Conservation (phyloP, 92 coral and sea anemone species). For the Virgularia gustaviana region DNA sequence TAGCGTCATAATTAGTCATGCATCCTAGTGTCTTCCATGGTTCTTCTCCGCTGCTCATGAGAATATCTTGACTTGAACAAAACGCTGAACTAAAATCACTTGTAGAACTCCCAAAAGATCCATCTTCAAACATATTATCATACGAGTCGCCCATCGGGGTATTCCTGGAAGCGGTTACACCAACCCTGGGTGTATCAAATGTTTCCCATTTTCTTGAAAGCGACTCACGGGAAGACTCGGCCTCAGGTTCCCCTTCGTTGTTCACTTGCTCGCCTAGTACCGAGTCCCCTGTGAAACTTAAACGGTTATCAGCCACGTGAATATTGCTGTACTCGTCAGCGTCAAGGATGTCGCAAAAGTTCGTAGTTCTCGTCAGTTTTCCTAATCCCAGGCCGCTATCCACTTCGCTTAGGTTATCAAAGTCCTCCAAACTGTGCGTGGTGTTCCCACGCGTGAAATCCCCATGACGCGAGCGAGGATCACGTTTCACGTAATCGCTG, state of each 20-base stretch:
- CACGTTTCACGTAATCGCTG: conserved; percentile 83
- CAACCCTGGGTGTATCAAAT: neutral
- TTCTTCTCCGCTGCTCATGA: conserved; percentile 2
- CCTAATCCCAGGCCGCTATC: conserved; percentile 69
- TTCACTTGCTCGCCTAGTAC: neutral
- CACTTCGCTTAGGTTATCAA: conserved; percentile 68
- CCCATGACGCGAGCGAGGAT: conserved; percentile 51
- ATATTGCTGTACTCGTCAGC: conserved; percentile 74
- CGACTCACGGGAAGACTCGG: conserved; percentile 16
- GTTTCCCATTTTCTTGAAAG: conserved; percentile 25
- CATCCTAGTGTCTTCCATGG: neutral
- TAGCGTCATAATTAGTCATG: neutral
- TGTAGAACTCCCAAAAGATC: conserved; percentile 38
- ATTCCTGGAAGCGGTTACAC: conserved; percentile 1
- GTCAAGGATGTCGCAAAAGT: conserved; percentile 80
- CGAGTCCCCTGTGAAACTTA: conserved; percentile 38
- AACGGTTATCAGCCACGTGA: conserved; percentile 51
- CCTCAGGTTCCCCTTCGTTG: neutral
- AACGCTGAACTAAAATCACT: conserved; percentile 34
- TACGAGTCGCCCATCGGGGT: conserved; percentile 49
- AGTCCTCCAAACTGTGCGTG: conserved; percentile 64
- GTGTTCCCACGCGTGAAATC: conserved; percentile 45
- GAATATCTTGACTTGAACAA: conserved; percentile 30
- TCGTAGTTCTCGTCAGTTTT: conserved; percentile 74
- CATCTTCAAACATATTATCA: conserved; percentile 19